These are phyloP conservation scores for Limnodromus scolopaceus DNA, from an alignment of 2,797 vertebrate genomes.

Conservation along the genomic window DNA sequence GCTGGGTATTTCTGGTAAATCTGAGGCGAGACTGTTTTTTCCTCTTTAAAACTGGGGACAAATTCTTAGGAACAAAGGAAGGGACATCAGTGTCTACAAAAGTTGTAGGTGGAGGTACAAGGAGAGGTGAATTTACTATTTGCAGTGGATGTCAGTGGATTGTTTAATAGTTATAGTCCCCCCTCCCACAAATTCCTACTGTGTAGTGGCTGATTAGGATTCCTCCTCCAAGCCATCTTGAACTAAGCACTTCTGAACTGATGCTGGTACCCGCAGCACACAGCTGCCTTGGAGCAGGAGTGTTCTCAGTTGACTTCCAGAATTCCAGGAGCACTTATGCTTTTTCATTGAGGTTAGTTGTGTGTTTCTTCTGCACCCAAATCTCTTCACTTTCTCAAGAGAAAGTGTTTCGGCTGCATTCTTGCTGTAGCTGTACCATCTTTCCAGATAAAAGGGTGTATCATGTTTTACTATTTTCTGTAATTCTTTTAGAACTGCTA, in stretches of 20 bases:
- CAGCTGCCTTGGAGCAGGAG: background rate
- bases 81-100: background rate
- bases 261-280: background rate
- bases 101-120: background rate
- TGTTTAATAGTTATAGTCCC: background rate
- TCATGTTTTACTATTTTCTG: rapidly evolving
- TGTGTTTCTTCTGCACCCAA: background rate
- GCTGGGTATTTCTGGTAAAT: background rate
- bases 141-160: background rate
- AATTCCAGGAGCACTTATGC: background rate
- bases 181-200: background rate
- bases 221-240: background rate
- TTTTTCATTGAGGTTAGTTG: background rate
- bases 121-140: background rate
- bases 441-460: background rate
- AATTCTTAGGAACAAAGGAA: background rate
- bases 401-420: background rate
- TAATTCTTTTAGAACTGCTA: background rate
- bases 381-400: background rate
- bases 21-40: background rate
- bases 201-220: background rate
- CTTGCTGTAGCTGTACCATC: background rate
- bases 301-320: background rate
- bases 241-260: background rate
- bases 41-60: background rate